Percentiles rank a stretch among this genome's conserved stretches.
Evolutionary conservation across 2,797 vertebrate species (phyloP).

Genomic region (Vipera latastei): DNA sequence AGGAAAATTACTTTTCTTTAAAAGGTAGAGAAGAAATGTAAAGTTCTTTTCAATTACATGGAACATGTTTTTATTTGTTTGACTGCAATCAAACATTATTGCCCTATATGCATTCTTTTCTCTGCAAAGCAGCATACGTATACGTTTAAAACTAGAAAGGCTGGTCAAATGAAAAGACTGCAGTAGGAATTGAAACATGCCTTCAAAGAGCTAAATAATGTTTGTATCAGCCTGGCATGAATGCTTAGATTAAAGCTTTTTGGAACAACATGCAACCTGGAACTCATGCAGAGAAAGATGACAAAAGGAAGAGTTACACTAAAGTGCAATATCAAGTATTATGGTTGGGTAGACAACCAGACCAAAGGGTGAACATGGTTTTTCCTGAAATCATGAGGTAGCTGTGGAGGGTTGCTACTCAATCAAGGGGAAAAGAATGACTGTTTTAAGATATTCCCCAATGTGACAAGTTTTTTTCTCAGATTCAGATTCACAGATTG

Average conservation of each 20-base stretch:
- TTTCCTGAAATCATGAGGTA: neutral
- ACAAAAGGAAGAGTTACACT: neutral
- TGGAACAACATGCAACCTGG: neutral
- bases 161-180: neutral
- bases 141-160: neutral
- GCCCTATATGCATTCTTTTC: neutral
- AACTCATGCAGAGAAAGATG: neutral
- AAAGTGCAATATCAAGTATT: neutral
- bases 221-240: neutral
- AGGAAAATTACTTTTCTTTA: neutral
- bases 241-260: neutral
- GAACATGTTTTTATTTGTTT: neutral
- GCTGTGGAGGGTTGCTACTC: neutral
- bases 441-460: neutral
- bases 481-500: neutral
- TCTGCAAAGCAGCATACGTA: neutral
- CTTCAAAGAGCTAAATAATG: neutral
- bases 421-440: neutral
- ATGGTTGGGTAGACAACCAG: neutral
- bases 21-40: neutral
- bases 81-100: neutral
- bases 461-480: neutral
- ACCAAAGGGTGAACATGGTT: neutral
- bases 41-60: neutral
- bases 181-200: neutral